Evolutionary conservation across 2,888 invertebrate genomes (phyloP).

Genomic region (Thymelicus sylvestris): DNA sequence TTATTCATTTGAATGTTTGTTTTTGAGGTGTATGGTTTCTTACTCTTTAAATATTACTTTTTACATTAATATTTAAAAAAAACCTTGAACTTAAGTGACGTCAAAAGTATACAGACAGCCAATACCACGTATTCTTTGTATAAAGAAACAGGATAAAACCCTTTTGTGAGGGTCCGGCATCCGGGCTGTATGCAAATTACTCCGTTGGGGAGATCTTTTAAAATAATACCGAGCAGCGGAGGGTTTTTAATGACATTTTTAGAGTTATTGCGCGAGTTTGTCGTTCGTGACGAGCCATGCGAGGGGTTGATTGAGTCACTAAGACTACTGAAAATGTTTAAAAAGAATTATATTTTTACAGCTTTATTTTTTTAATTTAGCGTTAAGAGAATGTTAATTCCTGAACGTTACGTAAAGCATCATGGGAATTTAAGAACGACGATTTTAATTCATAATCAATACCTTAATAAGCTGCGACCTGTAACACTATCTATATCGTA

Average conservation of each 20-base stretch:
- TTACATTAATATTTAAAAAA: too few relatives aligned
- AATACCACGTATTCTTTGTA: neutral
- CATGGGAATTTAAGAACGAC: too few relatives aligned
- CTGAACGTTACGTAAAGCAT: neutral
- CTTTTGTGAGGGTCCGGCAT: constrained; percentile 19
- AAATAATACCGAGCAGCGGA: constrained; percentile 17
- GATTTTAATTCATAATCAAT: too few relatives aligned
- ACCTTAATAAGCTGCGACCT: too few relatives aligned
- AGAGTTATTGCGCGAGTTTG: constrained; percentile 25
- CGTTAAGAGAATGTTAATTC: neutral
- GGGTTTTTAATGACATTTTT: constrained; percentile 30
- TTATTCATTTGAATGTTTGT: too few relatives aligned
- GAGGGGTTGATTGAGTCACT: constrained; percentile 24
- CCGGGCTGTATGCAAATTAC: constrained; percentile 27
- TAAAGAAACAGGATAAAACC: constrained; percentile 10
- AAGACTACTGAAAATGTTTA: constrained; percentile 15
- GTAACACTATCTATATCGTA: too few relatives aligned
- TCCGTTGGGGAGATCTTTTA: constrained; percentile 20
- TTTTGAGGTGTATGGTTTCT: too few relatives aligned
- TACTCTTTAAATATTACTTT: too few relatives aligned
- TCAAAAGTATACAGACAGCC: neutral
- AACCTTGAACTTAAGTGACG: too few relatives aligned
- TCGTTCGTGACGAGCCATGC: constrained; percentile 24
- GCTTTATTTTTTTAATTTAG: neutral
- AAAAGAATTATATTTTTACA: neutral